Conservation (phyloP, 2,113 vertebrate genomes). For the Limanda limanda region DNA sequence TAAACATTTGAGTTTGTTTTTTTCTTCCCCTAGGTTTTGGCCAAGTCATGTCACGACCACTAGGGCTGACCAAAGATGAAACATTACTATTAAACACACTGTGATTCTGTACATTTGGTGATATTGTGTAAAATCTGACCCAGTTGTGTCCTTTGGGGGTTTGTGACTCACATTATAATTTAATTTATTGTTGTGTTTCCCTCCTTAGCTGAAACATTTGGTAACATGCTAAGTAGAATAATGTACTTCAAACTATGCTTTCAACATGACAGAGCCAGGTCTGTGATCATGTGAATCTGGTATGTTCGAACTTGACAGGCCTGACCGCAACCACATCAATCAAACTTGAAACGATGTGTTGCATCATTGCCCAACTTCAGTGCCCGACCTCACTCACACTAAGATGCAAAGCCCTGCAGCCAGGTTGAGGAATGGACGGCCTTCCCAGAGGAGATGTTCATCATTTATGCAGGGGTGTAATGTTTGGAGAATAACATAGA, state of each 20-base stretch:
- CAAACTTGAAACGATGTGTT: not conserved
- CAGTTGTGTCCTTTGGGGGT: too few relatives aligned
- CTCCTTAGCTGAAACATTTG: too few relatives aligned
- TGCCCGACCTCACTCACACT: not conserved
- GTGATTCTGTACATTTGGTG: not conserved
- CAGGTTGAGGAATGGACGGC: not conserved
- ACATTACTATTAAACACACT: not conserved
- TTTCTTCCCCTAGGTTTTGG: not conserved
- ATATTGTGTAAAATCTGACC: too few relatives aligned
- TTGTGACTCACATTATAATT: too few relatives aligned
- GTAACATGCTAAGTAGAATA: too few relatives aligned
- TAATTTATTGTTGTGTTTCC: not conserved
- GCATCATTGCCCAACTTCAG: not conserved
- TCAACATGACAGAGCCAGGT: too few relatives aligned
- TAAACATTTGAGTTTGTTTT: not conserved
- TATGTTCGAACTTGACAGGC: too few relatives aligned
- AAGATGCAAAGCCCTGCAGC: not conserved
- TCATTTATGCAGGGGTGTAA: not conserved
- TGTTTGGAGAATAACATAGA: not conserved
- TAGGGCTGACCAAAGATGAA: not conserved
- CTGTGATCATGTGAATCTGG: too few relatives aligned
- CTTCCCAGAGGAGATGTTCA: not conserved
- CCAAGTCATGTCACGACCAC: not conserved
- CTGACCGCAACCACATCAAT: not conserved
- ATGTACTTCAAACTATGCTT: too few relatives aligned